phyloP scores from a whole-genome alignment of 1,140 invertebrate genomes.

The Drosophila funebris region DNA sequence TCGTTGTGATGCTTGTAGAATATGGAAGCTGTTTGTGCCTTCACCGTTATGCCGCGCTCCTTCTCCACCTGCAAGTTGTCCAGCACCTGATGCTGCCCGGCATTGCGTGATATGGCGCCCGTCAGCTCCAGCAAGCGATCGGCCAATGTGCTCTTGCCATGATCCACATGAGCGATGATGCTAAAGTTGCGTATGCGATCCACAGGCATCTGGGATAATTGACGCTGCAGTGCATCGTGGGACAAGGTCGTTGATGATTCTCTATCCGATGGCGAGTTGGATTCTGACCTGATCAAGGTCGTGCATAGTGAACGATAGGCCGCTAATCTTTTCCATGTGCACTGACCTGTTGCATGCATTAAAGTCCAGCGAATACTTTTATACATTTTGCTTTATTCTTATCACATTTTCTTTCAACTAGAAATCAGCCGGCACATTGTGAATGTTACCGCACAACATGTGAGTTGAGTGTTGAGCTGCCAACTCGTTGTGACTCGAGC shows the following conservation, averaged over 20 bases:
- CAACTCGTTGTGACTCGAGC: not conserved
- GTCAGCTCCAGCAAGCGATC: constrained; percentile 96
- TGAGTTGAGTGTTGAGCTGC: constrained; percentile 14
- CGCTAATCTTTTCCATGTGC: constrained; percentile 2
- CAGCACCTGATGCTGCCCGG: constrained; percentile 88
- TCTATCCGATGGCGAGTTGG: not conserved
- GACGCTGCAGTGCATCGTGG: constrained; percentile 42
- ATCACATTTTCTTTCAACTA: constrained; percentile 20
- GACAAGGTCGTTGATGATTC: constrained; percentile 1
- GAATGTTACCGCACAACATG: constrained; percentile 50
- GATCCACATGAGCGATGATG: constrained; percentile 99
- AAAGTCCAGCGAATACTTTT: constrained; percentile 23
- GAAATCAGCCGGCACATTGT: constrained; percentile 30
- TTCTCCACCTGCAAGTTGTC: constrained; percentile 89
- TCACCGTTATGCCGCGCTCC: constrained; percentile 98
- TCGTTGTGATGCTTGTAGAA: constrained; percentile 89
- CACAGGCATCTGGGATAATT: constrained; percentile 84
- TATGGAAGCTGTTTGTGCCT: constrained; percentile 97
- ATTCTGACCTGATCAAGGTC: not conserved
- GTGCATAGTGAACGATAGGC: constrained; percentile 20
- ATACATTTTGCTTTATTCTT: constrained; percentile 14
- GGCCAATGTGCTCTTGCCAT: constrained; percentile 98
- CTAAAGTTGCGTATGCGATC: constrained; percentile 96
- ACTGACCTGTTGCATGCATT: not conserved
- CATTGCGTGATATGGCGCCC: constrained; percentile 90